Base-by-base conservation (phyloP, 2,113 vertebrate species). In the Nycticebus coucang region DNA sequence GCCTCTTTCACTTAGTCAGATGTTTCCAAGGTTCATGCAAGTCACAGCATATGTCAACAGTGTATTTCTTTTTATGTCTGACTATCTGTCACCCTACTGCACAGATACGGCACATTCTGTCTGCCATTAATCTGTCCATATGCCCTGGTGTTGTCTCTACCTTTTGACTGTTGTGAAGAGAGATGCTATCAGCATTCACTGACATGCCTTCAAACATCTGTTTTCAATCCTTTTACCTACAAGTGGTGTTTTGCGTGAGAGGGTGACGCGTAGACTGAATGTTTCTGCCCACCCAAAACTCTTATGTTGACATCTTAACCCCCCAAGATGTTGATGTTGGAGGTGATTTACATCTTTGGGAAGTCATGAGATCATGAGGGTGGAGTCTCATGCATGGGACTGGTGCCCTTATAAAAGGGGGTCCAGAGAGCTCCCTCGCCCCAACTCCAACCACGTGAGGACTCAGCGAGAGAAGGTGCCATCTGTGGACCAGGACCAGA, bases 41-140 rank as follows among this genome's bases (percentile, higher is more conserved):
- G 1, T 7, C 35, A 15, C 15, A 22, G 22, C 3, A 21, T 14
- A 45, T 21, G 5, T 19, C 4, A 53, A 1, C 0, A 22, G 18
- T 77, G 41, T 33, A 78, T 15, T n/a, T 14, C 28, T 55, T n/a
- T 68, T 45, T 22, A 35, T 28, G 30, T 22, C 12, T 28, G 50
- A 71, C 19, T 19, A 35, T 3, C 26, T 19, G 30, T 3, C 35
- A 2, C 30, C 30, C 50, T 24, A 22, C 22, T 6, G 17, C 9
- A 7, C 14, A 50, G 37, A 33, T 10, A 21, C 18, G 2, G 21
- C 35, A 11, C 53, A 19, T 28, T 69, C 50, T 59, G 7, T 21
- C 18, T 7, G 10, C 35, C 1, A 21, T 71, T 22, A 35, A 59
- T 30, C 18, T 50, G 10, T 17, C 22, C 35, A 62, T 15, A 78